Conservation (phyloP, 2,888 invertebrate species). For the Andrena dorsata region DNA sequence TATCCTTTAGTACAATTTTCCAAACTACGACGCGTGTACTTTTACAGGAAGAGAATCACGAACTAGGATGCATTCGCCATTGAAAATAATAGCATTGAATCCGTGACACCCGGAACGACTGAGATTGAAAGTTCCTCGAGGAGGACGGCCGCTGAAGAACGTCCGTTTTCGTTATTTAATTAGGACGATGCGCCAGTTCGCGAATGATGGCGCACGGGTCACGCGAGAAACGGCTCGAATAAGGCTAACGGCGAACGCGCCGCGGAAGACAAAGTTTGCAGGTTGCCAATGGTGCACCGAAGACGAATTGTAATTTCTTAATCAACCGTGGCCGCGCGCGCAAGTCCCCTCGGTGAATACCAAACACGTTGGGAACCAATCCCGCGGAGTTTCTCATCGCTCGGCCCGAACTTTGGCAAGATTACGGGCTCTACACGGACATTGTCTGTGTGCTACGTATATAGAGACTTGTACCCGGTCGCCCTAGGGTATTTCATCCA, state of each 20-base stretch:
- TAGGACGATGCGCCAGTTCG: neutral
- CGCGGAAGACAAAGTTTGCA: conserved; percentile 26
- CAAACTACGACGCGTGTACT: no score
- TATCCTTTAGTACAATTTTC: no score
- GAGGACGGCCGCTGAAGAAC: neutral
- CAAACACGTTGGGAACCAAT: conserved; percentile 61
- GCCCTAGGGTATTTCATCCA: conserved; percentile 57
- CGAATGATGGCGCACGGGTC: conserved; percentile 13
- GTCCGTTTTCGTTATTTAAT: conserved; percentile 25
- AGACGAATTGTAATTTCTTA: conserved; percentile 62
- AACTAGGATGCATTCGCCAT: no score
- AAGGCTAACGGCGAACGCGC: conserved; percentile 3
- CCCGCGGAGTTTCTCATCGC: conserved; percentile 63
- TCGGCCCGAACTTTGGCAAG: conserved; percentile 66
- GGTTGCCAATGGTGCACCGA: conserved; percentile 17
- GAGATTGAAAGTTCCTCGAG: neutral
- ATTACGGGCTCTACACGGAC: conserved; percentile 64
- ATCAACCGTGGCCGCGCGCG: conserved; percentile 44
- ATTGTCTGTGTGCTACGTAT: conserved; percentile 57
- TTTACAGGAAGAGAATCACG: no score
- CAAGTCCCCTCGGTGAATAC: conserved; percentile 46
- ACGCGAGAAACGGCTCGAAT: conserved; percentile 21
- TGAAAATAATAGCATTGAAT: no score
- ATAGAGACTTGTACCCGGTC: conserved; percentile 28
- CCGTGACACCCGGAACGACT: no score